phyloP scores from a whole-genome alignment of 2,888 invertebrate species.

The Parapristionchus giblindavisi region DNA sequence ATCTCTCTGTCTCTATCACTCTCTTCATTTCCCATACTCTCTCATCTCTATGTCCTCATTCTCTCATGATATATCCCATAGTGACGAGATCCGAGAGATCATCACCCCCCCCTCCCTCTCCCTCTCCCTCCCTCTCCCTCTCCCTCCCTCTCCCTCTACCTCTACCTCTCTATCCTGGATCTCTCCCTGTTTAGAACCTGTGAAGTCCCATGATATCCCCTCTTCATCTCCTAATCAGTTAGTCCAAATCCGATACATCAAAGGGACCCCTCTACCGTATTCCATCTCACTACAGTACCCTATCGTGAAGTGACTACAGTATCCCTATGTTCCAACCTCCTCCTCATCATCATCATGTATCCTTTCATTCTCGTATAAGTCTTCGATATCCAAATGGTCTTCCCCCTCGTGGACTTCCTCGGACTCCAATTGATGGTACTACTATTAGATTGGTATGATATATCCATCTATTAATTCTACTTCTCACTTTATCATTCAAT shows the following conservation, averaged over 20 bases:
- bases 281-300: background rate
- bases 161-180: background rate
- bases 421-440: constrained; percentile 2
- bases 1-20: constrained; percentile 8
- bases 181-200: background rate
- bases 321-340: constrained; percentile 19
- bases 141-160: background rate
- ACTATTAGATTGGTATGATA: constrained; percentile 25
- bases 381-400: constrained; percentile 11
- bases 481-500: background rate
- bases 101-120: background rate
- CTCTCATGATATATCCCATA: background rate
- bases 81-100: background rate
- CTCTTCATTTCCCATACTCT: background rate
- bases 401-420: background rate
- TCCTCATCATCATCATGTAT: constrained; percentile 5
- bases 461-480: background rate
- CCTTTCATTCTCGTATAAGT: constrained; percentile 10
- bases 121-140: background rate
- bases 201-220: background rate
- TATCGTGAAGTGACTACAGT: background rate
- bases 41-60: background rate
- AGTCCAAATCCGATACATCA: background rate
- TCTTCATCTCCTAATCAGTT: background rate
- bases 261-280: background rate